These are phyloP conservation scores for Chelonus insularis DNA, from an alignment of 1,140 invertebrate genomes.

Conservation along the genomic window DNA sequence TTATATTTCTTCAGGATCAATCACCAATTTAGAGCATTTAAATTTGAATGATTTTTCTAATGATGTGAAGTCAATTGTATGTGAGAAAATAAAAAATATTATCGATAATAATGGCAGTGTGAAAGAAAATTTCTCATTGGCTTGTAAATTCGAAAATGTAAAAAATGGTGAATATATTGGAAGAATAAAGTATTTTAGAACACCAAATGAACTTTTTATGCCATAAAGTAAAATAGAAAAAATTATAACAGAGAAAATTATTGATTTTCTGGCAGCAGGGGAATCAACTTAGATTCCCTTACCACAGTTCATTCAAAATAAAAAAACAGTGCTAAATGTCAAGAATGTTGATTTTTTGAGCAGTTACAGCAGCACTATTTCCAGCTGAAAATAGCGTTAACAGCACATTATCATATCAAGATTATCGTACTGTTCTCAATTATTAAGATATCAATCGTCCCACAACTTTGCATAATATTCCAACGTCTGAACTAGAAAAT, in stretches of 20 bases:
- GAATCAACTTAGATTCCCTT: conserved; percentile 39
- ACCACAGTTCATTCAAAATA: too few species aligned
- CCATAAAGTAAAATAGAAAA: too few species aligned
- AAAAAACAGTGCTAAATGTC: conserved; percentile 50
- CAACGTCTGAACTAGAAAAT: conserved; percentile 50
- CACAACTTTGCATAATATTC: conserved; percentile 46
- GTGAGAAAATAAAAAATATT: conserved; percentile 22
- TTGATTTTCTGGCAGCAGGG: conserved; percentile 29
- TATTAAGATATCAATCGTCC: too few species aligned
- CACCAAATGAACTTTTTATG: too few species aligned
- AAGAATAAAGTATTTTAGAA: conserved; percentile 27
- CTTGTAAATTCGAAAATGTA: too few species aligned
- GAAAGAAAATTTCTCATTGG: conserved; percentile 28
- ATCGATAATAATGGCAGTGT: conserved; percentile 19
- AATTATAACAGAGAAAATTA: conserved; percentile 26
- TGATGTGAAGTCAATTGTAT: conserved; percentile 25
- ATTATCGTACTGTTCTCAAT: conserved; percentile 42
- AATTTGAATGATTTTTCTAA: conserved; percentile 29
- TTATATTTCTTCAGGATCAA: too few species aligned
- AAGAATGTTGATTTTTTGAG: conserved; percentile 48
- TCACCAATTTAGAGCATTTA: conserved; percentile 30
- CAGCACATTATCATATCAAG: conserved; percentile 40
- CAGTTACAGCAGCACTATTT: too few species aligned
- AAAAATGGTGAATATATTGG: too few species aligned
- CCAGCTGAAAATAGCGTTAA: too few species aligned